Conservation (phyloP, 2,113 vertebrate species). For the Protomyctophum bolini region DNA sequence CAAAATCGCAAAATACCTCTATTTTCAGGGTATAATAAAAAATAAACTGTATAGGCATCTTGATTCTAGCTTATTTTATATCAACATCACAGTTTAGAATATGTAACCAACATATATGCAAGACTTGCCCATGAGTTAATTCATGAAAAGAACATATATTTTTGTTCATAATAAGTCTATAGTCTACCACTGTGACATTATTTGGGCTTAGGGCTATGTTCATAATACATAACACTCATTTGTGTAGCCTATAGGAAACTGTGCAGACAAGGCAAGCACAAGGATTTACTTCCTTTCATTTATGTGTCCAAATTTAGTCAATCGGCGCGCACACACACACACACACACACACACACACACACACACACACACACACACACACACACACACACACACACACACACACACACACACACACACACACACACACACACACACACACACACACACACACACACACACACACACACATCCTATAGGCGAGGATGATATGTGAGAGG, state of each 20-base stretch:
- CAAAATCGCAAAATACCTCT: not conserved
- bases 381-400: not conserved
- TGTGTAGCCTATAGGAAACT: conserved; percentile 89
- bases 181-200: conserved; percentile 97
- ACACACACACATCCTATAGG: too few relatives aligned
- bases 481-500: conserved; percentile 51
- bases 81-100: conserved; percentile 31
- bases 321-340: conserved; percentile 6
- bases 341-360: not conserved
- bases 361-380: not conserved
- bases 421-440: not conserved
- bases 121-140: conserved; percentile 85
- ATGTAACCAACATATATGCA: conserved; percentile 10
- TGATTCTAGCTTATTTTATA: conserved; percentile 35
- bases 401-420: not conserved
- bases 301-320: conserved; percentile 53
- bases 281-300: conserved; percentile 38
- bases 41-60: conserved; percentile 32
- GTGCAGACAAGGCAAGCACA: conserved; percentile 84
- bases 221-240: conserved; percentile 96
- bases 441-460: too few relatives aligned
- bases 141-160: conserved; percentile 89
- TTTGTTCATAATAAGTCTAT: conserved; percentile 87
- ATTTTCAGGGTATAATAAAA: not conserved
- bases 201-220: conserved; percentile 90